phyloP scores from a whole-genome alignment of 2,113 vertebrate genomes.

The Syrmaticus mikado region DNA sequence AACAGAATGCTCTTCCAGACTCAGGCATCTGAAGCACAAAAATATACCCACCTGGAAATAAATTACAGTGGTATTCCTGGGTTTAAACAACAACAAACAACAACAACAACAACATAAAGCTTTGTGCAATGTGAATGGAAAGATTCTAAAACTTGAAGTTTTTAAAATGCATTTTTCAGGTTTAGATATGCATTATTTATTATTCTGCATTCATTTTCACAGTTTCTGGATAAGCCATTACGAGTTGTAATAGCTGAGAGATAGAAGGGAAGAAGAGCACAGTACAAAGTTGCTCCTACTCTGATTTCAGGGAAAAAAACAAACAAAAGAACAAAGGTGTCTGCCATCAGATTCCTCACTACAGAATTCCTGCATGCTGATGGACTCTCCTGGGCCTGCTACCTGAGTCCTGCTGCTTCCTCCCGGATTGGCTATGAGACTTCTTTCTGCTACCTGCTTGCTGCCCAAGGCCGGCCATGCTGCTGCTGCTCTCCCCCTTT shows the following conservation, averaged over 20 bases:
- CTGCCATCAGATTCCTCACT: too few relatives aligned
- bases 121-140: background rate
- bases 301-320: background rate
- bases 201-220: conserved; percentile 27
- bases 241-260: background rate
- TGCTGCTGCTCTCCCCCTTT: too few relatives aligned
- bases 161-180: conserved; percentile 37
- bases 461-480: too few relatives aligned
- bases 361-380: too few relatives aligned
- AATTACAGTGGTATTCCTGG: background rate
- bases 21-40: background rate
- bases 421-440: too few relatives aligned
- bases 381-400: too few relatives aligned
- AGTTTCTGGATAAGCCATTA: conserved; percentile 11
- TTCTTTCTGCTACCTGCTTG: too few relatives aligned
- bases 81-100: too few relatives aligned
- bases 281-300: background rate
- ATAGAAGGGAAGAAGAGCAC: background rate
- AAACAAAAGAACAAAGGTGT: background rate
- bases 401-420: too few relatives aligned
- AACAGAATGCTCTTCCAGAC: conserved; percentile 5
- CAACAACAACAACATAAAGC: too few relatives aligned
- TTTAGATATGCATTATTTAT: conserved; percentile 45
- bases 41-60: conserved; percentile 30
- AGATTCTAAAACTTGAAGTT: background rate